phyloP scores from a whole-genome alignment of 2,888 invertebrate species.

The Eupelmus urozonus region DNA sequence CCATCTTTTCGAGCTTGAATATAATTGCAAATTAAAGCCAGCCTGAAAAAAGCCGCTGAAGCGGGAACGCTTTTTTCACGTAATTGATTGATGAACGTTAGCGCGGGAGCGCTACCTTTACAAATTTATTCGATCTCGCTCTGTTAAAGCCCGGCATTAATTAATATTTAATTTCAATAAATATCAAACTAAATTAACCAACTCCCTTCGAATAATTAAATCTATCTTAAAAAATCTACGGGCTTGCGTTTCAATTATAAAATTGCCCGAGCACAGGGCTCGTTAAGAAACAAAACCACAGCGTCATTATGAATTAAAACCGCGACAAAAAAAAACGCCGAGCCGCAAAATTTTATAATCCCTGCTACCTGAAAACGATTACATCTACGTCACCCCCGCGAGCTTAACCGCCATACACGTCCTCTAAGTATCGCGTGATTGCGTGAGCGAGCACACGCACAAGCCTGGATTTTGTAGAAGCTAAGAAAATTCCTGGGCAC shows the following conservation, averaged over 20 bases:
- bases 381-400: not conserved
- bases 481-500: conserved; percentile 62
- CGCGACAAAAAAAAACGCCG: too few species aligned
- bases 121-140: too few species aligned
- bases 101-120: not conserved
- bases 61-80: not conserved
- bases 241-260: too few species aligned
- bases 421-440: conserved; percentile 66
- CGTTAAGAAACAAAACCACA: too few species aligned
- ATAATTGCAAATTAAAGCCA: conserved; percentile 44
- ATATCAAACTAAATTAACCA: too few species aligned
- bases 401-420: not conserved
- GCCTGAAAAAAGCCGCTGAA: not conserved
- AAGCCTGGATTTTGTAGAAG: conserved; percentile 36
- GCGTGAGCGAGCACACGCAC: conserved; percentile 58
- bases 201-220: too few species aligned
- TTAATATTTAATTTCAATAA: too few species aligned
- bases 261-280: too few species aligned
- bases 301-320: too few species aligned
- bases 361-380: not conserved
- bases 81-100: conserved; percentile 32
- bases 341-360: too few species aligned
- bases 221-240: not conserved
- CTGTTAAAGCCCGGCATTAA: too few species aligned
- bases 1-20: not conserved